Evolutionary conservation across 2,797 vertebrate species (phyloP), one percentile per base, ranked within the genome.

Genomic region (Anabas testudineus): DNA sequence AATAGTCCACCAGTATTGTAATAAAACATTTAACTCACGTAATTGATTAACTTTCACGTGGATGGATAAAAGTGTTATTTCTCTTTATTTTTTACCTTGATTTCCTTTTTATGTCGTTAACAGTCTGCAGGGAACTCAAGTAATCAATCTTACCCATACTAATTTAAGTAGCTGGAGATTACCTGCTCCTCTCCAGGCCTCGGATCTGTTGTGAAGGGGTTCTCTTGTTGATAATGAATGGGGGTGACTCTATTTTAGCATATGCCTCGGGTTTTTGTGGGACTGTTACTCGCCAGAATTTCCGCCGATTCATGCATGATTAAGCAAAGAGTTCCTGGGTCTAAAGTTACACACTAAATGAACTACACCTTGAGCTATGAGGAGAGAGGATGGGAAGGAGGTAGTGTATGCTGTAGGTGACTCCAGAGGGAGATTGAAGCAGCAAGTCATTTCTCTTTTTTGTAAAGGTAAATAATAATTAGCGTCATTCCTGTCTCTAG

Each of bases 301-400:
- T 90, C 79, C 83, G 81, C 78, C 82, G 78, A 81, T 83, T 92
- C 88, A 90, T 91, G 91, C 90, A 91, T 92, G 90, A 94, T 91
- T 93, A 87, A 92, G 69, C 10, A 59, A 84, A 85, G 73, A 84
- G 81, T 81, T 75, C 46, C 77, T 30, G 63, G 48, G 78, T 91
- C 78, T 93, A 67, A 74, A 67, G 85, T 92, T 94, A 88, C 91
- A 5, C 8, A 26, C 52, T 67, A 64, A 86, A 84, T 74, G 73
- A 80, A 82, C 63, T 67, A 78, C 81, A 90, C 84, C 84, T 87
- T 86, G 83, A 71, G 69, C 74, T 74, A 71, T 60, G n/a, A 63
- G 64, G 52, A 52, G 52, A 52, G 48, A 53, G 24, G 70, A 72
- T 45, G 12, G 55, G 10, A 57, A 66, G 34, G 39, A 58, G 47